phyloP scores from a whole-genome alignment of 2,888 invertebrate species.

The Machimus atricapillus region DNA sequence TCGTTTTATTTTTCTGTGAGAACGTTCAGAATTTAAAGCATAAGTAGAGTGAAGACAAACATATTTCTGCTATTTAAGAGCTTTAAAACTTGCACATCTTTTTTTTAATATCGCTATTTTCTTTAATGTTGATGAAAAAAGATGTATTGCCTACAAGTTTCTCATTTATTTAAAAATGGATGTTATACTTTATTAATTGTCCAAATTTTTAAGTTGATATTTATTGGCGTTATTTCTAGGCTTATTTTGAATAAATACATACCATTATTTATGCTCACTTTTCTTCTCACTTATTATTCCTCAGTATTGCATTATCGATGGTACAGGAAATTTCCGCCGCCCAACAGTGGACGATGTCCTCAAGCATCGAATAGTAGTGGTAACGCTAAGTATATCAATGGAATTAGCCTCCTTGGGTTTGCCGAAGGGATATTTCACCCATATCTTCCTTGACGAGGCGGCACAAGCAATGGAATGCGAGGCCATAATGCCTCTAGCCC shows the following conservation, averaged over 20 bases:
- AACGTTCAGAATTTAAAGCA: too few relatives aligned
- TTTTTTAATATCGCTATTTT: too few relatives aligned
- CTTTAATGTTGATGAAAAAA: not conserved
- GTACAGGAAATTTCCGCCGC: conserved; percentile 69
- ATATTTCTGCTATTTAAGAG: too few relatives aligned
- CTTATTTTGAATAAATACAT: too few relatives aligned
- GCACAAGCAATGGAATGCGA: conserved; percentile 89
- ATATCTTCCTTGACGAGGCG: conserved; percentile 85
- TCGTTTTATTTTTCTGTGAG: too few relatives aligned
- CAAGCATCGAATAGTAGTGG: conserved; percentile 76
- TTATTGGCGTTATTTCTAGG: too few relatives aligned
- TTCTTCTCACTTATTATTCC: conserved; percentile 49
- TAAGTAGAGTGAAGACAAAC: too few relatives aligned
- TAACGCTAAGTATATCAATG: conserved; percentile 81
- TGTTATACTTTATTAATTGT: not conserved
- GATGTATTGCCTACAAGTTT: not conserved
- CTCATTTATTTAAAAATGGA: not conserved
- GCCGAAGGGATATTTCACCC: conserved; percentile 73
- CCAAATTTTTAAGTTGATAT: not conserved
- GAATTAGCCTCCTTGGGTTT: conserved; percentile 74
- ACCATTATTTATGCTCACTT: not conserved
- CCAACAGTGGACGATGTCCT: conserved; percentile 76
- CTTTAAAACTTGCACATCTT: too few relatives aligned
- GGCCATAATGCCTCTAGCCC: conserved; percentile 78
- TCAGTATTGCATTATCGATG: conserved; percentile 77